Base-by-base conservation (phyloP, 1,140 invertebrate genomes). In the Tetramorium parvispinum region DNA sequence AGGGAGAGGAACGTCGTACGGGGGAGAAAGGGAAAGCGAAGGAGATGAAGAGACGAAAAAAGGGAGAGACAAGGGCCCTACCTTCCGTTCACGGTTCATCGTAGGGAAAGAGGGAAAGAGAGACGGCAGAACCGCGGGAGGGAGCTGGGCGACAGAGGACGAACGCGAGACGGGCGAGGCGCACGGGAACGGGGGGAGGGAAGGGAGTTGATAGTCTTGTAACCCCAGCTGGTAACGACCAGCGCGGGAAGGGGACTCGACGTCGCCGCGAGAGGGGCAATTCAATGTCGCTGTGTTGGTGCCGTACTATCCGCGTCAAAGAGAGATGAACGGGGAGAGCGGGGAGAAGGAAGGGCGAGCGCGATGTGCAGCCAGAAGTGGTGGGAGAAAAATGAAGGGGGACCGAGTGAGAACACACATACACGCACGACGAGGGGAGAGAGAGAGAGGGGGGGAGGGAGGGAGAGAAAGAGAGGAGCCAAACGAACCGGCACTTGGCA, bases 221-320 rank as follows among this genome's bases (percentile, higher is more conserved):
- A 89, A 89, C 85, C 79, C 85, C 77, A 79, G 85, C 87, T 89
- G 77, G 87, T 89, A 89, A 89, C 87, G 71, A 82, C 65, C 18
- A 46, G 43, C 53, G 53, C 24, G 57, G 85, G 65, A 89, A 68
- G 79, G 73, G 78, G 68, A 89, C 51, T 57, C 55, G 57, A 24
- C 49, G 77, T 49, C 16, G 66, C 73, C 76, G 82, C 27, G 66
- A 82, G 79, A 82, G 66, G 66, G 66, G 79, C 40, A 59, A 82
- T 71, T 82, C 79, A 13, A 53, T 40, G 59, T 40, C 21, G 32
- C 51, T 37, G 40, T 55, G 46, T 77, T 46, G 61, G 40, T 21
- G 11, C 37, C 40, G 55, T 82, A 77, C 55, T 53, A 77, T 79
- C 46, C 87, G 76, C 27, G 32, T 27, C 51, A 55, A 55, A 59